Evolutionary conservation across 1,140 invertebrate genomes (phyloP).

Genomic region (Holotrichia oblita): DNA sequence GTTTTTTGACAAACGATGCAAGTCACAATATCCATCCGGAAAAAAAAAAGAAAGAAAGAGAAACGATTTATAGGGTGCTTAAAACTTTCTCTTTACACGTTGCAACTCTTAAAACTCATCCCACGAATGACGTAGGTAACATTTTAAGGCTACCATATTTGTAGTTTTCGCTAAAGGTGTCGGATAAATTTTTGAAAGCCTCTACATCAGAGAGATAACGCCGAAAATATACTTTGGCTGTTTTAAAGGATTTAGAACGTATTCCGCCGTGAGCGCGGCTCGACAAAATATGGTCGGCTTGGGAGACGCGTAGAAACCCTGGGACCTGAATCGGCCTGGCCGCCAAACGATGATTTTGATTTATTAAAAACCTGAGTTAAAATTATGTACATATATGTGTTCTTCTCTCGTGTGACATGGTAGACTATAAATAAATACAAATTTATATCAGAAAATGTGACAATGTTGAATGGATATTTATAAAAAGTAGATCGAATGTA

Average conservation of each 20-base stretch:
- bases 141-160: neutral
- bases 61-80: too few relatives aligned
- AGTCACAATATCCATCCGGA: too few relatives aligned
- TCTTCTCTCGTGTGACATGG: neutral
- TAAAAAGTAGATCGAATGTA: neutral
- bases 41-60: too few relatives aligned
- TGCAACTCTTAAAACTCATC: neutral
- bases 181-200: neutral
- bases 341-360: conserved; percentile 12
- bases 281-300: neutral
- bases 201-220: neutral
- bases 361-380: conserved; percentile 8
- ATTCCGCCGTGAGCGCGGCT: neutral
- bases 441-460: neutral
- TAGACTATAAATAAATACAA: neutral
- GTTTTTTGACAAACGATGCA: too few relatives aligned
- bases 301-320: neutral
- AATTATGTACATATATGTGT: neutral
- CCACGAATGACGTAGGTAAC: neutral
- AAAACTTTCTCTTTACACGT: too few relatives aligned
- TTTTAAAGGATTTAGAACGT: conserved; percentile 30
- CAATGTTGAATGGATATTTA: neutral
- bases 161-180: neutral
- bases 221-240: neutral
- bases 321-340: neutral